A percentile compares a stretch with the other conserved stretches of the same genome.
Conservation (phyloP, 2,797 vertebrate genomes). For the Schizothorax lantsangensis region DNA sequence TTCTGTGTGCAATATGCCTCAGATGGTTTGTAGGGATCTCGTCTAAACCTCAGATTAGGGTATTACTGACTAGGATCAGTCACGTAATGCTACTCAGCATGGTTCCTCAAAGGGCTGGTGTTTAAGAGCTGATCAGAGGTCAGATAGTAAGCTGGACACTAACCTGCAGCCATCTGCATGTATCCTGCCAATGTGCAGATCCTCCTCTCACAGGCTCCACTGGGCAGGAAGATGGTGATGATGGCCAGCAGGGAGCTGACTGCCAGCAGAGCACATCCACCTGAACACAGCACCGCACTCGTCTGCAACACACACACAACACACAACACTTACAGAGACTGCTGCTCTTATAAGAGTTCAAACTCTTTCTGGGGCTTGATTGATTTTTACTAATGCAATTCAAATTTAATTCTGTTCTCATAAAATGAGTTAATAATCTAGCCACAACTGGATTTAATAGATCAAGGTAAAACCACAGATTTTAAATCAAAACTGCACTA, state of each 20-base stretch:
- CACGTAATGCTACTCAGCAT: neutral
- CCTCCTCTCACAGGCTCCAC: conserved; percentile 87
- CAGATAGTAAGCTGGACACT: conserved; percentile 61
- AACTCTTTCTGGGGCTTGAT: conserved; percentile 1
- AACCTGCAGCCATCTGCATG: conserved; percentile 93
- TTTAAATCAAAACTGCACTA: neutral
- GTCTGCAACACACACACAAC: conserved; percentile 79
- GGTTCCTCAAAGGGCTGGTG: neutral
- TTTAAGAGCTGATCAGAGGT: conserved; percentile 6
- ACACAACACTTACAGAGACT: conserved; percentile 14
- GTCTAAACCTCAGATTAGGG: neutral
- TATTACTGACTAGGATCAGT: conserved; percentile 16
- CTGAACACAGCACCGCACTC: conserved; percentile 89
- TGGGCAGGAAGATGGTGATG: conserved; percentile 89
- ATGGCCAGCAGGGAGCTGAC: conserved; percentile 91
- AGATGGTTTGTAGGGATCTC: neutral
- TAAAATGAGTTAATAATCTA: neutral
- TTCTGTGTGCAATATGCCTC: neutral
- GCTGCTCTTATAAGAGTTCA: neutral
- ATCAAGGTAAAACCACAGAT: neutral
- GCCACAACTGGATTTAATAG: neutral
- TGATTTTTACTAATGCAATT: neutral
- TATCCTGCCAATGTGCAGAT: conserved; percentile 92
- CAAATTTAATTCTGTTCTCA: neutral
- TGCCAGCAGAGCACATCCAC: conserved; percentile 89